A percentile compares a stretch with the other conserved stretches of the same genome.
Conservation (phyloP, 2,797 vertebrate genomes). For the Phataginus tricuspis region DNA sequence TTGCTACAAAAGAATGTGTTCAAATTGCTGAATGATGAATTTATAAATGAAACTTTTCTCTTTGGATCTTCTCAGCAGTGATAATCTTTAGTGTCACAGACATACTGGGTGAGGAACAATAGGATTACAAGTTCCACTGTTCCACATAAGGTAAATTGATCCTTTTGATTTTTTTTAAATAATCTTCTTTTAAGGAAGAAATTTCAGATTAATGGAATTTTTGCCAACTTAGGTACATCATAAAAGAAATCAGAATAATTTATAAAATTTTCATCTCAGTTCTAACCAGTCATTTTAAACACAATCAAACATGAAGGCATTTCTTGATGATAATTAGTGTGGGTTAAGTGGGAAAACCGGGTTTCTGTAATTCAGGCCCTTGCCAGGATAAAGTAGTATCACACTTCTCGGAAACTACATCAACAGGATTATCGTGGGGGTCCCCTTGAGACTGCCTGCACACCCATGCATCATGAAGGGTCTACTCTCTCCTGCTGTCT, state of each 20-base stretch:
- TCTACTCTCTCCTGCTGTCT: conserved; percentile 40
- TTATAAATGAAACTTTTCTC: background rate
- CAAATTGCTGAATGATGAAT: background rate
- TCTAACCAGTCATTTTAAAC: conserved; percentile 19
- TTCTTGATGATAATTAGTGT: conserved; percentile 1
- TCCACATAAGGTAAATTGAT: background rate
- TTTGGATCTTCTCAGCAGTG: background rate
- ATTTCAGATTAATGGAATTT: background rate
- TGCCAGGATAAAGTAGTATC: conserved; percentile 25
- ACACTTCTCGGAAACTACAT: conserved; percentile 74
- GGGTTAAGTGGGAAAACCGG: background rate
- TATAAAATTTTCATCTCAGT: background rate
- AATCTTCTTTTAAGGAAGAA: conserved; percentile 33
- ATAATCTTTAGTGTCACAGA: background rate
- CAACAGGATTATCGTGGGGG: background rate
- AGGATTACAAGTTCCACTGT: background rate
- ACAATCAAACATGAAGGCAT: background rate
- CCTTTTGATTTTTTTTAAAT: background rate
- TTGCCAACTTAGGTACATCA: background rate
- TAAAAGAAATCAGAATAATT: conserved; percentile 25
- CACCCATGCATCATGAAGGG: conserved; percentile 41
- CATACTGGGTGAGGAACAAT: background rate
- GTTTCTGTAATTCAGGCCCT: conserved; percentile 55
- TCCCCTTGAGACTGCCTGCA: conserved; percentile 41
- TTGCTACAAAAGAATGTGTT: background rate